A percentile compares a stretch with the other conserved stretches of the same genome.
These are phyloP conservation scores for Albula goreensis DNA, from an alignment of 2,113 vertebrate genomes.

Conservation along the genomic window DNA sequence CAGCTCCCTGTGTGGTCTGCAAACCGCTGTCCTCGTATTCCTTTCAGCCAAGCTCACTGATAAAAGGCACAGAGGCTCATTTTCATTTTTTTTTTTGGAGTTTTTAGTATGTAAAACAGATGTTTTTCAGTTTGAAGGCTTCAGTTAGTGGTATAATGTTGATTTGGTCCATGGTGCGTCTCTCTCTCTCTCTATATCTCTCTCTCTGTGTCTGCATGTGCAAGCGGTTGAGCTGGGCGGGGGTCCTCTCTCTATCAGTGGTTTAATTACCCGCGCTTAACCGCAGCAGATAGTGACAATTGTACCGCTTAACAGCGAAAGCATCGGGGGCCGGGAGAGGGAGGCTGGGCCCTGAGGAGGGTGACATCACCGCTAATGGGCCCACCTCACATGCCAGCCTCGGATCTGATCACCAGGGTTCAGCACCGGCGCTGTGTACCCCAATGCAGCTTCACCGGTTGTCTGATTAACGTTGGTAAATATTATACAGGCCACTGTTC, in stretches of 20 bases:
- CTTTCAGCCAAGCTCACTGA: slow-evolving; percentile 14
- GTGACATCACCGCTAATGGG: background rate
- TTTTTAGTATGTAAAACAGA: slow-evolving; percentile 37
- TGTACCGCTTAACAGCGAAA: background rate
- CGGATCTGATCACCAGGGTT: background rate
- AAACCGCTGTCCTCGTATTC: slow-evolving; percentile 27
- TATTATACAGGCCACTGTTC: no score
- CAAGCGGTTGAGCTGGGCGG: slow-evolving; percentile 14
- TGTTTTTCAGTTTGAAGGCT: slow-evolving; percentile 17
- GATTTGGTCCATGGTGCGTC: slow-evolving; percentile 22
- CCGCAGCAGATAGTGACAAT: slow-evolving; percentile 19
- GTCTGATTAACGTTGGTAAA: no score
- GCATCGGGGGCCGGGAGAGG: background rate
- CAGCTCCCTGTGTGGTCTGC: slow-evolving; percentile 40
- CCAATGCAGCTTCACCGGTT: no score
- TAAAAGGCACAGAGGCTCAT: slow-evolving; percentile 34
- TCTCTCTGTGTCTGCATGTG: slow-evolving; percentile 25
- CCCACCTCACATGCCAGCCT: background rate
- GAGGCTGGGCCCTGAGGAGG: background rate
- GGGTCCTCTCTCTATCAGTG: background rate
- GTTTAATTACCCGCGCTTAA: slow-evolving; percentile 17
- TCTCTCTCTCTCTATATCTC: slow-evolving; percentile 13
- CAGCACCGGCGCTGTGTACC: background rate
- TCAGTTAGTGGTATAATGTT: slow-evolving; percentile 12
- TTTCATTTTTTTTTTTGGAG: slow-evolving; percentile 30